These are phyloP conservation scores for Anthoscopus minutus DNA, from an alignment of 2,113 vertebrate species.

Conservation along the genomic window DNA sequence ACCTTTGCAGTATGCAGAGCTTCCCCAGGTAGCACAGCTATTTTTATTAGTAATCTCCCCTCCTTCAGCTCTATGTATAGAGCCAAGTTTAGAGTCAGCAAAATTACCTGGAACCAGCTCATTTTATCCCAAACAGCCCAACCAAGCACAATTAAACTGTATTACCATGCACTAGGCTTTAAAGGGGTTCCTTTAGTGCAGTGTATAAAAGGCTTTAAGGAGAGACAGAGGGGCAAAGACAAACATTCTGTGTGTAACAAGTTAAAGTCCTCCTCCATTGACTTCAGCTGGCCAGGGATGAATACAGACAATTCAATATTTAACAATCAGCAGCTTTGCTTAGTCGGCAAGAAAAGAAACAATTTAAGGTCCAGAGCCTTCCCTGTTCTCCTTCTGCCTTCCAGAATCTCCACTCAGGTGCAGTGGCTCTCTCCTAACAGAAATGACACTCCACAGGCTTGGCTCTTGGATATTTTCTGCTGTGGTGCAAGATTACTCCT, in stretches of 20 bases:
- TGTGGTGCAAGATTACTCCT: constrained; percentile 30
- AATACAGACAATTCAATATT: constrained; percentile 11
- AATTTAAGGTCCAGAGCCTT: constrained; percentile 11
- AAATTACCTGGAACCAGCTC: not conserved
- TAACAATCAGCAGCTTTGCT: constrained; percentile 39
- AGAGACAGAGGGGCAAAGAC: not conserved
- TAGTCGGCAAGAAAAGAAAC: constrained; percentile 19
- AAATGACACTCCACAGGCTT: not conserved
- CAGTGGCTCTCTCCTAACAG: not conserved
- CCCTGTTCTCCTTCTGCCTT: not conserved
- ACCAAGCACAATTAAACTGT: constrained; percentile 7
- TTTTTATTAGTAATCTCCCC: not conserved
- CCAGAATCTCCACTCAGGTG: constrained; percentile 4
- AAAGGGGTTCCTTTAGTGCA: constrained; percentile 4
- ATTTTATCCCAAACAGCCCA: not conserved
- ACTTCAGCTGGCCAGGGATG: not conserved
- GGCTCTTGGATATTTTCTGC: constrained; percentile 49
- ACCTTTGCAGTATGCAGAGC: not conserved
- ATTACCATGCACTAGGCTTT: constrained; percentile 10
- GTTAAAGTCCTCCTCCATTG: not conserved
- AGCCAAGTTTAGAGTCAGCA: constrained; percentile 40
- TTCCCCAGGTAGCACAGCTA: not conserved
- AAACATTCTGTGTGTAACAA: not conserved
- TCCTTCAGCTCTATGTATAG: not conserved
- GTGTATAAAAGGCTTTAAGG: not conserved